Evolutionary conservation across 2,113 vertebrate species (phyloP).

Genomic region (Heteronetta atricapilla): DNA sequence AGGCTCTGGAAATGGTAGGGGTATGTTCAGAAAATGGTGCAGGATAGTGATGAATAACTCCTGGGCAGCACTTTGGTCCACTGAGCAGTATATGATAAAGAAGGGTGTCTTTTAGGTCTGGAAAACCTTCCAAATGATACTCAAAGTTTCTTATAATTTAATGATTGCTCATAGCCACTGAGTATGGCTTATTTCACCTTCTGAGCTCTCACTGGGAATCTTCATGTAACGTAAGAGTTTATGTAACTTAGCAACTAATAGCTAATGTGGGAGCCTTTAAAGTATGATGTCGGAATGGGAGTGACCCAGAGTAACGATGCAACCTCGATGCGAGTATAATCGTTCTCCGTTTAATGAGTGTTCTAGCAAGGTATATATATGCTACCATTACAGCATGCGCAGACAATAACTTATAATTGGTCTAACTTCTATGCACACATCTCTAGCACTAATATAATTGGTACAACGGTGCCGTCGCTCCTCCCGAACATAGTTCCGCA

Average conservation of each 20-base stretch:
- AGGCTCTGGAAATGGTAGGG: background rate
- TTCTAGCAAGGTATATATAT: no score
- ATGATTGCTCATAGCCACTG: background rate
- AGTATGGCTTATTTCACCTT: background rate
- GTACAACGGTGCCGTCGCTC: no score
- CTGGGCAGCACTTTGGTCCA: background rate
- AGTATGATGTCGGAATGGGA: no score
- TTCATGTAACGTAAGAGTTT: background rate
- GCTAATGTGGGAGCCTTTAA: background rate
- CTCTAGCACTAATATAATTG: no score
- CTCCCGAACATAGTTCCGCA: no score
- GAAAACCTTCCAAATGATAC: background rate
- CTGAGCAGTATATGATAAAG: background rate
- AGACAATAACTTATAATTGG: no score
- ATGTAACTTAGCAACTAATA: background rate
- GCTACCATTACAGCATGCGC: no score
- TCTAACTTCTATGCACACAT: no score
- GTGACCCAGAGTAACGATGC: no score
- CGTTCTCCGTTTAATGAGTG: no score
- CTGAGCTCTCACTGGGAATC: background rate
- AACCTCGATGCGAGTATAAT: no score
- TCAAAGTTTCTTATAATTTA: background rate
- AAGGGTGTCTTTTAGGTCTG: background rate
- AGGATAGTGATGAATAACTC: background rate
- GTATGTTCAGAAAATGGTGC: background rate